These are phyloP conservation scores for Calypte anna DNA, from an alignment of 2,113 vertebrate species.

Conservation along the genomic window DNA sequence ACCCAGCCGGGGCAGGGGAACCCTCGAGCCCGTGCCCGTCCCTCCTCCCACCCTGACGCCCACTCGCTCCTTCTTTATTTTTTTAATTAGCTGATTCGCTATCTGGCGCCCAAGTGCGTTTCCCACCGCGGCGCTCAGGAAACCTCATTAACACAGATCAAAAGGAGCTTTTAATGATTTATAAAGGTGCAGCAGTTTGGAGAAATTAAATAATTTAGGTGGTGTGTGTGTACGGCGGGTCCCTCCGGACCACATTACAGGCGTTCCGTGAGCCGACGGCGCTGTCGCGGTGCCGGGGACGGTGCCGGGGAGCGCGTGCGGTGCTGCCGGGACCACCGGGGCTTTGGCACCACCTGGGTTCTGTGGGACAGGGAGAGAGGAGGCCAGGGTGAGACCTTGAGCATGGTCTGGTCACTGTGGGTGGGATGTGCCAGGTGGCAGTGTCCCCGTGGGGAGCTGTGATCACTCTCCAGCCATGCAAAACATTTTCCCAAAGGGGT, in stretches of 20 bases:
- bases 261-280: neutral
- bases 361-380: neutral
- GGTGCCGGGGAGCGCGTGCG: accelerated
- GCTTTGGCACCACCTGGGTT: neutral
- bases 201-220: constrained; percentile 84
- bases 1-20: neutral
- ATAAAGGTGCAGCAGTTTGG: constrained; percentile 83
- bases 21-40: neutral
- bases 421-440: neutral
- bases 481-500: accelerated
- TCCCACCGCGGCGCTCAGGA: constrained; percentile 57
- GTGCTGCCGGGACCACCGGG: neutral
- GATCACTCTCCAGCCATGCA: accelerated
- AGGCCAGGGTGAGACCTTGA: neutral
- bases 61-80: constrained; percentile 29
- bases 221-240: constrained; percentile 52
- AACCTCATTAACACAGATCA: constrained; percentile 85
- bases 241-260: constrained; percentile 45
- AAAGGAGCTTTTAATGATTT: constrained; percentile 83
- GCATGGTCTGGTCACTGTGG: accelerated
- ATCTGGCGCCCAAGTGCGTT: constrained; percentile 18
- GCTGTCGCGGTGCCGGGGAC: neutral
- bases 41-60: neutral
- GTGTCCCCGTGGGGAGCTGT: neutral
- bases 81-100: constrained; percentile 71